phyloP scores from a whole-genome alignment of 2,888 invertebrate species.

The Abrostola tripartita region DNA sequence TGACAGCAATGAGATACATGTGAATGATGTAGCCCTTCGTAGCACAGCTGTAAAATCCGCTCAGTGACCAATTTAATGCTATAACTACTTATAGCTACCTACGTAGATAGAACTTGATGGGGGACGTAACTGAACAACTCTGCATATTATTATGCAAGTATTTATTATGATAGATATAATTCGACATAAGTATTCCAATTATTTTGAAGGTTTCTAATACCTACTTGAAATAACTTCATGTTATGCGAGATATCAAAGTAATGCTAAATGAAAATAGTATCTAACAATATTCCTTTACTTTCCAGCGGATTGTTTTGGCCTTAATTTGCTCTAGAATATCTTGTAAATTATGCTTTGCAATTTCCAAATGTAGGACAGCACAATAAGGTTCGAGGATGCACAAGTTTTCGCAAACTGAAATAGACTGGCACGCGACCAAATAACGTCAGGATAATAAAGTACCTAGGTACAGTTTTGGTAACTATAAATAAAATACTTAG shows the following conservation, averaged over 20 bases:
- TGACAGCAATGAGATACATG: too few relatives aligned
- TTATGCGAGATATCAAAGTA: constrained; percentile 46
- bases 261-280: constrained; percentile 43
- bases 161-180: too few relatives aligned
- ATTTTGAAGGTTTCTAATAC: constrained; percentile 38
- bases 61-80: too few relatives aligned
- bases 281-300: constrained; percentile 52
- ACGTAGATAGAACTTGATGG: too few relatives aligned
- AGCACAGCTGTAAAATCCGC: too few relatives aligned
- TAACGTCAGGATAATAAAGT: constrained; percentile 16
- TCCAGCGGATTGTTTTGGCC: constrained; percentile 35
- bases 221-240: constrained; percentile 42
- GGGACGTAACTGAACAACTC: too few relatives aligned
- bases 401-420: constrained; percentile 11
- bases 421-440: constrained; percentile 29
- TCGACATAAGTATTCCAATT: constrained; percentile 25
- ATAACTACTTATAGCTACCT: too few relatives aligned
- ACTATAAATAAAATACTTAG: constrained; percentile 1
- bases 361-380: constrained; percentile 22
- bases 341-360: constrained; percentile 36
- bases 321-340: constrained; percentile 40
- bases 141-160: too few relatives aligned
- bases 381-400: constrained; percentile 8
- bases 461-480: not conserved
- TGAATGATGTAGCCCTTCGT: too few relatives aligned